These are phyloP conservation scores for Gymnopithys bicolor DNA, from an alignment of 2,797 vertebrate species.

Conservation along the genomic window DNA sequence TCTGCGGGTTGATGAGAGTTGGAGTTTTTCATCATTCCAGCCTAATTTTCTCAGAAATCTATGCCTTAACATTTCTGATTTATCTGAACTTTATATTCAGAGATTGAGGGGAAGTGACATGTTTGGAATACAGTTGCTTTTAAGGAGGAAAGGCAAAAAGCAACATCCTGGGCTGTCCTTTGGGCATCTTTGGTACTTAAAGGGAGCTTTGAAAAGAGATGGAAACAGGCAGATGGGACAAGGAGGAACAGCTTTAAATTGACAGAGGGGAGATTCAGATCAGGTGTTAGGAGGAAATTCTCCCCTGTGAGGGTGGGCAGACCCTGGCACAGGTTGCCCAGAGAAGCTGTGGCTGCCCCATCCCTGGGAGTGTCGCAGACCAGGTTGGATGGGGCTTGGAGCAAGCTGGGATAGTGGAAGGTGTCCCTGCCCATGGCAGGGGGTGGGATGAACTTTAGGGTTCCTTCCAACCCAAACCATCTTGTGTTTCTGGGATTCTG, in stretches of 20 bases:
- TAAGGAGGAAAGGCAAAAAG: background rate
- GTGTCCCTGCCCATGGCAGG: background rate
- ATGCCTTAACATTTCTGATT: conserved; percentile 25
- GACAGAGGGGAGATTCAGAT: background rate
- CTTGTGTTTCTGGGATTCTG: background rate
- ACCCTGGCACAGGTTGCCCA: background rate
- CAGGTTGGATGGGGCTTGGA: background rate
- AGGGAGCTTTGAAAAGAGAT: background rate
- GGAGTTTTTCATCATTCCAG: conserved; percentile 14
- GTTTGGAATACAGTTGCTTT: background rate
- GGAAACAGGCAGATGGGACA: background rate
- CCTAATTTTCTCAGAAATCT: conserved; percentile 7
- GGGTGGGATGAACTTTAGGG: background rate
- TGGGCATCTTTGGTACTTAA: background rate
- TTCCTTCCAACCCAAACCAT: background rate
- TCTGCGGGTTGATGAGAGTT: background rate
- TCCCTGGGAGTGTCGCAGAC: background rate
- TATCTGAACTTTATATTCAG: background rate
- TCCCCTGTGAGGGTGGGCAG: accelerated
- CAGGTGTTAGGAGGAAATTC: background rate
- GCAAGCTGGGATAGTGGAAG: accelerated
- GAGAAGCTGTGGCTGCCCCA: background rate
- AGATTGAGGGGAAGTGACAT: background rate
- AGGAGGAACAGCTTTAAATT: background rate
- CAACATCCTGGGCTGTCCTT: accelerated